Evolutionary conservation across 2,113 vertebrate species (phyloP).

Genomic region (Oncorhynchus gorbuscha): DNA sequence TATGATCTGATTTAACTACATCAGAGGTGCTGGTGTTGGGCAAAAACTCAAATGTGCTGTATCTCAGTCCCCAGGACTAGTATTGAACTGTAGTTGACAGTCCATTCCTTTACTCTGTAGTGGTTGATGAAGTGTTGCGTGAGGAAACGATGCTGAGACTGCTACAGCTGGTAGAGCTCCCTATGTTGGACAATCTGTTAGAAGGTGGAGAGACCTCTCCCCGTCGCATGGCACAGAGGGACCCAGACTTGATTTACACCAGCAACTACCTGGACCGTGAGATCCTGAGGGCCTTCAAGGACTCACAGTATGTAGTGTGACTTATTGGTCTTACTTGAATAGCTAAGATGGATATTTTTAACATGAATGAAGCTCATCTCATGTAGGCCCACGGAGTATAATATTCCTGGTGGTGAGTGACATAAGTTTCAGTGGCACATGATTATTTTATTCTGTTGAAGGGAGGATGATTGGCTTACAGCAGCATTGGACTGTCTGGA

Average conservation of each 20-base stretch:
- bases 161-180: slow-evolving; percentile 89
- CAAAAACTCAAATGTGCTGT: background rate
- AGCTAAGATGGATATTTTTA: too few species aligned
- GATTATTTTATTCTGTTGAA: slow-evolving; percentile 41
- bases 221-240: slow-evolving; percentile 41
- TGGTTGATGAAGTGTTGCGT: slow-evolving; percentile 89
- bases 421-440: too few species aligned
- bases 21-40: background rate
- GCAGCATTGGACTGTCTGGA: slow-evolving; percentile 89
- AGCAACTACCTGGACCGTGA: slow-evolving; percentile 87
- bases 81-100: background rate
- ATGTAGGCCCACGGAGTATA: too few species aligned
- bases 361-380: too few species aligned
- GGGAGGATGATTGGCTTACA: slow-evolving; percentile 87
- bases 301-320: slow-evolving; percentile 81
- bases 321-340: background rate
- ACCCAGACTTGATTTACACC: slow-evolving; percentile 73
- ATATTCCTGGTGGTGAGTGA: too few species aligned
- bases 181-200: slow-evolving; percentile 86
- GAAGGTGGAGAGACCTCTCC: slow-evolving; percentile 61
- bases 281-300: slow-evolving; percentile 88
- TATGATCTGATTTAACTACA: background rate
- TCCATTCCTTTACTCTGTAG: slow-evolving; percentile 56
- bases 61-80: background rate
- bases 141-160: slow-evolving; percentile 88